Evolutionary conservation across 2,888 invertebrate genomes (phyloP).

Genomic region (Autographa gamma): DNA sequence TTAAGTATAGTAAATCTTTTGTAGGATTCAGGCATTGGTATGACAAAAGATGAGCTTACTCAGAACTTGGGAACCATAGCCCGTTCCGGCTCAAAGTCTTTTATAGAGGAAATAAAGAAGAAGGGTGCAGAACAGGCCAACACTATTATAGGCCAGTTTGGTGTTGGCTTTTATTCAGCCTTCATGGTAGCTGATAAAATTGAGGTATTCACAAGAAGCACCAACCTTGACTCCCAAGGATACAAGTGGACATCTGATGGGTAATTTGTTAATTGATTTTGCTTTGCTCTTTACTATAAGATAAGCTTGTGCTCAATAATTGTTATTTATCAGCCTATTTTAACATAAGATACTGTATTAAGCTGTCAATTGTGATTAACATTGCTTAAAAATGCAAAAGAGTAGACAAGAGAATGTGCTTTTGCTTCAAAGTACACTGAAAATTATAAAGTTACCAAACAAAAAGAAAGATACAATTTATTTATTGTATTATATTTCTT

Average conservation of each 20-base stretch:
- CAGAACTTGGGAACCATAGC: constrained; percentile 98
- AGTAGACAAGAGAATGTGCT: too few relatives aligned
- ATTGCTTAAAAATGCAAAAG: too few relatives aligned
- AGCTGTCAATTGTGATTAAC: too few relatives aligned
- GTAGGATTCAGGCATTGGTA: constrained; percentile 98
- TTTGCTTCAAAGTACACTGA: too few relatives aligned
- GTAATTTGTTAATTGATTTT: constrained; percentile 79
- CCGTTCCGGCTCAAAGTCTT: constrained; percentile 98
- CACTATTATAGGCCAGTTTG: constrained; percentile 98
- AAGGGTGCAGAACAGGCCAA: constrained; percentile 90
- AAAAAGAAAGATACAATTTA: too few relatives aligned
- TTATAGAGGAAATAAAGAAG: constrained; percentile 94
- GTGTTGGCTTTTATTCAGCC: constrained; percentile 99
- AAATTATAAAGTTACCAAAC: too few relatives aligned
- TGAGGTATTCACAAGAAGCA: constrained; percentile 95
- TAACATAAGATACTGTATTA: too few relatives aligned
- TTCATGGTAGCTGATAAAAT: constrained; percentile 99
- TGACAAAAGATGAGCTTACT: constrained; percentile 97
- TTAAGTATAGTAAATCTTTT: neutral
- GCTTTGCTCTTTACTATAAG: neutral
- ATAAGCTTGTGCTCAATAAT: too few relatives aligned
- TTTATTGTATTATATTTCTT: constrained; percentile 46
- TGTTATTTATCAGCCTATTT: too few relatives aligned
- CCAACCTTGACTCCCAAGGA: constrained; percentile 90
- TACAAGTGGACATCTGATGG: constrained; percentile 97